Percentiles rank a stretch among this genome's conserved stretches.
Conservation (phyloP, 2,797 vertebrate genomes). For the Australoheros facetus region DNA sequence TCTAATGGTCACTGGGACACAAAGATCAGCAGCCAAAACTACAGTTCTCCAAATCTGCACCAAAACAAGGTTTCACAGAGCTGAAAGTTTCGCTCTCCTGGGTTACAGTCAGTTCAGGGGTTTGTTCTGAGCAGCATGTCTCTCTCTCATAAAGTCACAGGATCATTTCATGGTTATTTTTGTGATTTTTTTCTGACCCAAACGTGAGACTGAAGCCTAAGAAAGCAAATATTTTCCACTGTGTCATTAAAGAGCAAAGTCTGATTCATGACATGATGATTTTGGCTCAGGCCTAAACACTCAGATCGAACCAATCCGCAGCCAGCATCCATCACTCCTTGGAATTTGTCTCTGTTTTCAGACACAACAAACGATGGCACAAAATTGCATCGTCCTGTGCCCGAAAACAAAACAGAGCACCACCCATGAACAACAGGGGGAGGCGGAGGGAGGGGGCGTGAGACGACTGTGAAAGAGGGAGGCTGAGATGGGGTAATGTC, state of each 20-base stretch:
- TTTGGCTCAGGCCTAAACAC: background rate
- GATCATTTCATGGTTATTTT: background rate
- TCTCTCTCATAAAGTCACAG: background rate
- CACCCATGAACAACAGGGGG: conserved; percentile 57
- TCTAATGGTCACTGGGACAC: too few species aligned
- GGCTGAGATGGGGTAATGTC: conserved; percentile 66
- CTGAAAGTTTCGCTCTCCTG: background rate
- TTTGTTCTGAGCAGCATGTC: background rate
- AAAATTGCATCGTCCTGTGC: conserved; percentile 8
- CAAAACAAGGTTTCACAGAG: too few species aligned
- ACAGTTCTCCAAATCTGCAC: too few species aligned
- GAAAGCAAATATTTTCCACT: background rate
- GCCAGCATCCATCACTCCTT: conserved; percentile 64
- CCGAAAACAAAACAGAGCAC: conserved; percentile 60
- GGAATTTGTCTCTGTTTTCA: conserved; percentile 36
- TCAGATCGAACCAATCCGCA: conserved; percentile 4
- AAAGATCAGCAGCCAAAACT: too few species aligned
- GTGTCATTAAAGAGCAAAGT: background rate
- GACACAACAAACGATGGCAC: conserved; percentile 54
- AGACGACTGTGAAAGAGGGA: conserved; percentile 35
- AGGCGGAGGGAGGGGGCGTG: background rate
- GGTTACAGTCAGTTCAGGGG: background rate
- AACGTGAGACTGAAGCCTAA: background rate
- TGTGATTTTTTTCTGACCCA: background rate
- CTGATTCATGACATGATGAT: background rate